phyloP scores from a whole-genome alignment of 2,888 invertebrate species.

The Noctua comes region DNA sequence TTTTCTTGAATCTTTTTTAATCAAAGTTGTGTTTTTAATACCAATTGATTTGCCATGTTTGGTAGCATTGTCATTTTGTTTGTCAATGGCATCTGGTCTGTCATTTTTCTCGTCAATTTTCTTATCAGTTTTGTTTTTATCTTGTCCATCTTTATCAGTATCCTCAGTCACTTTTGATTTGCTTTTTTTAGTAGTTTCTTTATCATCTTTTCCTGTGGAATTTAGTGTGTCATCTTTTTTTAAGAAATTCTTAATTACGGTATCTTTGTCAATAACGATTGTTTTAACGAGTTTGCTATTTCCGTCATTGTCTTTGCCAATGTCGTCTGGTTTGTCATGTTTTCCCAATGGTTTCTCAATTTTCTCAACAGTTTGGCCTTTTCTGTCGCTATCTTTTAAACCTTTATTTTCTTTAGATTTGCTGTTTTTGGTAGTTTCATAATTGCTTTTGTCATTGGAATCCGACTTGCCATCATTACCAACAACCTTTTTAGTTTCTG shows the following conservation, averaged over 20 bases:
- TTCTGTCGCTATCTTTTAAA: background rate
- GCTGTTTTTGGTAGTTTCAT: background rate
- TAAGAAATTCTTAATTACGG: background rate
- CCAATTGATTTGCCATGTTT: background rate
- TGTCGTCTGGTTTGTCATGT: background rate
- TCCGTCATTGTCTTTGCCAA: background rate
- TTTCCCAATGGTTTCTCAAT: background rate
- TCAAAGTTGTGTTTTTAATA: background rate
- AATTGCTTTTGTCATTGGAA: background rate
- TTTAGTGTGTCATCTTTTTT: background rate
- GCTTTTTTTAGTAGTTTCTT: background rate
- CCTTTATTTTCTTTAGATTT: background rate
- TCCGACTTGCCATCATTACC: background rate
- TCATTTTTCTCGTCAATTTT: background rate
- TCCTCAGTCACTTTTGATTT: background rate
- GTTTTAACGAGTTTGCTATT: background rate
- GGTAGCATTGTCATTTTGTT: background rate
- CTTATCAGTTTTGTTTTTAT: background rate
- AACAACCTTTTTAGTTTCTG: background rate
- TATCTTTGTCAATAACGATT: background rate
- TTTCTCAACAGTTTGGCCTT: background rate
- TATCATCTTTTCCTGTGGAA: background rate
- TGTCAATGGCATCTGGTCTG: background rate
- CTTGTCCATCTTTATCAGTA: background rate
- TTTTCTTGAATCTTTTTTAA: background rate